These are phyloP conservation scores for Trinorchestia longiramus DNA, from an alignment of 1,140 invertebrate species.

Conservation along the genomic window DNA sequence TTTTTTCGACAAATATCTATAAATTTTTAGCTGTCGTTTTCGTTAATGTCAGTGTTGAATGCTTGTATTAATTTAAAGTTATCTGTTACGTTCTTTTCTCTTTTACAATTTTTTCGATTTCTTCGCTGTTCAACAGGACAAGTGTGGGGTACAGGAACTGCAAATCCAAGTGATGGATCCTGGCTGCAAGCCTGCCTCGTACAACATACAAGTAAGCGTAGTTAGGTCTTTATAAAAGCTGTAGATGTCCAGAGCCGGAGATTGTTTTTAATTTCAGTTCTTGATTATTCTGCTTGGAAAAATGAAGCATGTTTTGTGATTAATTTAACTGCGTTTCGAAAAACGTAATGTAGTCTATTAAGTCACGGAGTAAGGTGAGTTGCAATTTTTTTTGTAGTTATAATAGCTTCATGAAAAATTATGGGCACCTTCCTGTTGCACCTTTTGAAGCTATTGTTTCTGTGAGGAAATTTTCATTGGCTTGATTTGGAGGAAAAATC, in stretches of 20 bases:
- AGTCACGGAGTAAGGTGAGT: background rate
- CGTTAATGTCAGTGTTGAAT: too few relatives aligned
- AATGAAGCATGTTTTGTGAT: background rate
- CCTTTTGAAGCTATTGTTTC: background rate
- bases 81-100: background rate
- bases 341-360: background rate
- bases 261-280: background rate
- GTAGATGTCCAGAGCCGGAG: too few relatives aligned
- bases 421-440: background rate
- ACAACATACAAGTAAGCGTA: conserved; percentile 75
- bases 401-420: background rate
- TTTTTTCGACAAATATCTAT: too few relatives aligned
- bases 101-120: background rate
- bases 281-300: background rate
- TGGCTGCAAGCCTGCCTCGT: conserved; percentile 3
- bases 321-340: background rate
- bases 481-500: background rate
- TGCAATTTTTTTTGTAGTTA: background rate
- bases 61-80: too few relatives aligned
- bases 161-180: conserved; percentile 13
- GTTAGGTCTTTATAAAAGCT: background rate
- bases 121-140: background rate
- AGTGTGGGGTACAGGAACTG: conserved; percentile 34
- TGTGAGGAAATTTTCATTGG: background rate
- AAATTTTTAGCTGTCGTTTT: too few relatives aligned